Evolutionary conservation across 2,888 invertebrate genomes (phyloP), one percentile per base, ranked within the genome.

Genomic region (Lypha dubia): DNA sequence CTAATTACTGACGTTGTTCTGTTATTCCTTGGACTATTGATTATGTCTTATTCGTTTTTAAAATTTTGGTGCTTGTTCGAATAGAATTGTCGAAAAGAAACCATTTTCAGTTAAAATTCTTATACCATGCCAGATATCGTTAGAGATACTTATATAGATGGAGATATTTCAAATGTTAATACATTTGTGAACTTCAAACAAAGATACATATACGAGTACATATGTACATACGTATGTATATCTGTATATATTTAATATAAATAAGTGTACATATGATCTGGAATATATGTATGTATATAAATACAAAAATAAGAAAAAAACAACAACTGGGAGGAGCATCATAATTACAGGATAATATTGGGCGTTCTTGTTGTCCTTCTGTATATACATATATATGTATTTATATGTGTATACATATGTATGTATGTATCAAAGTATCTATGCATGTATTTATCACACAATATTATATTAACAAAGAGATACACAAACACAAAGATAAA

Each of bases 351-450:
- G 90, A 91, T 90, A 91, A 89, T 88, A 91, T 77, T 80, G 90
- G 91, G 91, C 92, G 92, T 89, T 88, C 88, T 91, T 89, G 89
- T 91, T 89, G 89, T 90, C 91, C 89, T 90, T 88, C 87, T 88
- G 87, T 88, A 89, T 90, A 88, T 88, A 46, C 3, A 11, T 1
- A 38, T 28, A 17, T 3, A 24, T 17, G 5, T 6, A 15, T 51
- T 15, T n/a, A 1, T 20, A 20, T 46, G 11, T 38, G 1, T 46
- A 88, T 88, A 46, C 3, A 11, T 1, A 38, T 28, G 17, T 3
- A 24, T 17, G 5, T 6, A 15, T 51, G 20, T n/a, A 1, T 20
- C n/a, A n/a, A n/a, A n/a, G n/a, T n/a, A n/a, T 46, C 7, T 53
- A 9, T 38, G 6, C 46, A 5, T 46, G 4, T 38, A 5, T 46